A percentile compares a stretch with the other conserved stretches of the same genome.
Evolutionary conservation across 2,797 vertebrate species (phyloP).

Genomic region (Molossus alvarezi): DNA sequence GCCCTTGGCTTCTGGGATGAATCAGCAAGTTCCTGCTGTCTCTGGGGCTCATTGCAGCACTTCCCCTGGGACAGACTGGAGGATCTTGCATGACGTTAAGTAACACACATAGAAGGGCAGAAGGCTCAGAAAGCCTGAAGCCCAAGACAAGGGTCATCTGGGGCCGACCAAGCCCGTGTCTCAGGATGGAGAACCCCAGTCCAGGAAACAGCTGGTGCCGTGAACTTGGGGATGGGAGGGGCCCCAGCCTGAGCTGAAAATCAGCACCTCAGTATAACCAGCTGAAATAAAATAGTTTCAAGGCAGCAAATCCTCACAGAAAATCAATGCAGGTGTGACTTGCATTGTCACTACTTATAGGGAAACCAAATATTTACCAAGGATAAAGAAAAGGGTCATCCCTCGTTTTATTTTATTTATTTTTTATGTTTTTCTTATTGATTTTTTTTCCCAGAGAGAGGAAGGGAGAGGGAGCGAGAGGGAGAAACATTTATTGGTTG

Average conservation of each 20-base stretch:
- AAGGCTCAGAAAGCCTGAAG: not conserved
- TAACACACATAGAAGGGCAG: not conserved
- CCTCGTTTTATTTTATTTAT: not conserved
- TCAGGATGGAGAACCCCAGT: not conserved
- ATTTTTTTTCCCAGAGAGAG: not conserved
- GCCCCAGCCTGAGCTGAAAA: not conserved
- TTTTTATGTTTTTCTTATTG: not conserved
- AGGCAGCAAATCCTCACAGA: not conserved
- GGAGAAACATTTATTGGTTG: not conserved
- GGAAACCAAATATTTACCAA: not conserved
- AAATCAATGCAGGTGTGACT: not conserved
- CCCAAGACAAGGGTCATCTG: not conserved
- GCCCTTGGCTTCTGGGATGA: constrained; percentile 78
- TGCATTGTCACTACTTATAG: not conserved
- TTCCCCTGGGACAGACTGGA: constrained; percentile 49
- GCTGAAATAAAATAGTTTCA: not conserved
- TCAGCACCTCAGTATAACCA: not conserved
- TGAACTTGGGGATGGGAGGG: not conserved
- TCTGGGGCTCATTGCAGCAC: constrained; percentile 38
- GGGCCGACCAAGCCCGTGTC: not conserved
- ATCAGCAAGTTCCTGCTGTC: constrained; percentile 64
- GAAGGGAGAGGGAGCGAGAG: not conserved
- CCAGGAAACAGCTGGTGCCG: not conserved
- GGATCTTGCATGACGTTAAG: constrained; percentile 32
- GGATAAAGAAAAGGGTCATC: not conserved